phyloP scores from a whole-genome alignment of 2,888 invertebrate genomes.

The Teinopalpus imperialis region DNA sequence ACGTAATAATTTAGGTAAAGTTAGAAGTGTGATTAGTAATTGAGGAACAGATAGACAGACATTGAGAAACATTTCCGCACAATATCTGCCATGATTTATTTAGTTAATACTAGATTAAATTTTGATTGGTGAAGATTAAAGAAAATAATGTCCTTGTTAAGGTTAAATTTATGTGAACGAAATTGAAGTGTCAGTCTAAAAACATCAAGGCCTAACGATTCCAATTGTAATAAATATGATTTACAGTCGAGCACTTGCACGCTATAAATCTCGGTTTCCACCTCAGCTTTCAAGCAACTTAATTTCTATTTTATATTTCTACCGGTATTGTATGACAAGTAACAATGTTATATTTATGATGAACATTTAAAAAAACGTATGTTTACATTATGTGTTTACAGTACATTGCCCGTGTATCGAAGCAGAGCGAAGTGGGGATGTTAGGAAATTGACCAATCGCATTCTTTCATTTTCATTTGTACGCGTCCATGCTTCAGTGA shows the following conservation, averaged over 20 bases:
- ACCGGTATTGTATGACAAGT: slow-evolving; percentile 1
- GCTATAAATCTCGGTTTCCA: slow-evolving; percentile 10
- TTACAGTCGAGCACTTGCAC: slow-evolving; percentile 7
- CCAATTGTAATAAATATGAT: slow-evolving; percentile 23
- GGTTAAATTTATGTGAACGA: slow-evolving; percentile 1
- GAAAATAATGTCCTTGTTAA: too few species aligned
- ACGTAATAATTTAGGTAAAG: too few species aligned
- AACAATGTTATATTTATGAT: not conserved
- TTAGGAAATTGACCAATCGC: slow-evolving; percentile 8
- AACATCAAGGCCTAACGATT: slow-evolving; percentile 12
- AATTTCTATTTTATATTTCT: slow-evolving; percentile 10
- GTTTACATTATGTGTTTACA: not conserved
- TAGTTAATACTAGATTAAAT: too few species aligned
- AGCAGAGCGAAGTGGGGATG: slow-evolving; percentile 4
- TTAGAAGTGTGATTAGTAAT: too few species aligned
- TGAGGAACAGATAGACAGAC: too few species aligned
- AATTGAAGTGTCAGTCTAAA: slow-evolving; percentile 7
- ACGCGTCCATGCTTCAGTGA: slow-evolving; percentile 11
- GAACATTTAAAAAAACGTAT: not conserved
- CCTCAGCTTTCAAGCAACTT: slow-evolving; percentile 1
- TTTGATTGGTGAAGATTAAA: too few species aligned
- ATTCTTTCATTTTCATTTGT: slow-evolving; percentile 10
- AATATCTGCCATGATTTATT: too few species aligned
- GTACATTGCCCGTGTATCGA: not conserved
- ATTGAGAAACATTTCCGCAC: too few species aligned